Evolutionary conservation across 2,888 invertebrate species (phyloP), one percentile per base, ranked within the genome.

Genomic region (Deilephila elpenor): DNA sequence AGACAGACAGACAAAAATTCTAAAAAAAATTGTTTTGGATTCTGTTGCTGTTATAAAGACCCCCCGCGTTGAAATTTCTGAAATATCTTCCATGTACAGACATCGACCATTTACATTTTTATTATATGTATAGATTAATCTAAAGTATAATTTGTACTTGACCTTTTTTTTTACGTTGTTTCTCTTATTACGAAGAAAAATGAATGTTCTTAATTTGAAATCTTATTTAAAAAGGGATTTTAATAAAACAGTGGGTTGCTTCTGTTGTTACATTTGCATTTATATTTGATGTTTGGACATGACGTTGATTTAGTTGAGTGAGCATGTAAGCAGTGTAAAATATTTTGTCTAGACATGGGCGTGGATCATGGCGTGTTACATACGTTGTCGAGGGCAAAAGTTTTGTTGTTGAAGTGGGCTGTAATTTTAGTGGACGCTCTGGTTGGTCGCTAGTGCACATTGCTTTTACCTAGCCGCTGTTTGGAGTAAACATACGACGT

Each of bases 361-460:
- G 67, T 70, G 73, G 75, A 79, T 81, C 79, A 82, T 79, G 84
- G 77, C 77, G 78, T 80, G 82, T 83, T 83, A 78, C 78, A 85
- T 84, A 84, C 82, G 83, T 81, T 85, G 83, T 80, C 71, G 85
- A 86, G 89, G 88, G 83, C 78, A 84, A 83, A 89, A 90, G 86
- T 91, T 91, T 85, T 85, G 86, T 85, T 88, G 86, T 84, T 86
- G 80, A 82, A 88, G 86, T 86, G 86, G 84, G 82, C 82, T 86
- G 88, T 90, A 90, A 92, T 91, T 91, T 89, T 85, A 89, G 88
- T 87, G 89, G 89, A 90, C 89, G 86, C 78, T 82, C 81, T 82
- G 84, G 82, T 82, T 82, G 84, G 83, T 81, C 81, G 80, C 80
- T 75, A 81, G 83, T 86, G 82, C 80, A 87, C 89, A 91, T 89